Base-by-base conservation (phyloP, 1,140 invertebrate genomes). In the Drosophila nigrodunni region DNA sequence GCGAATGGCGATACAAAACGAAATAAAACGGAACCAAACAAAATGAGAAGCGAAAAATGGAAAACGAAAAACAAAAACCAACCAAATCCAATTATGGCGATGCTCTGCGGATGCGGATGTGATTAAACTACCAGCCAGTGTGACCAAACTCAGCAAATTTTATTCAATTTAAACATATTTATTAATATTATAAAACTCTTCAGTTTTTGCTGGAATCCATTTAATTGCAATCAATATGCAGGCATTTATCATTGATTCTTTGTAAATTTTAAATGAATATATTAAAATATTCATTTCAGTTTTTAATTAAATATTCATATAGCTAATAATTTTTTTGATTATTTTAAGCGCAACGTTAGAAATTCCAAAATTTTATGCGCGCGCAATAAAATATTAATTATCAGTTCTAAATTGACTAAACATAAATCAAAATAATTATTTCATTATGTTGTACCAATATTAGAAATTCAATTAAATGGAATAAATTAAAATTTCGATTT, bases 101-200 rank as follows among this genome's bases (percentile, higher is more conserved):
- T 70, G 72, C 58, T 65, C 18, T 72, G 44, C 69, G 54, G 15
- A 39, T 57, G 46, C 7, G 18, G 44, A 66, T 69, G 72, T 57
- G 65, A 55, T 70, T 74, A 70, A 62, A 50, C 57, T 70, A 25
- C 60, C 62, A 74, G 49, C 57, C 71, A 74, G 71, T 74, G 71
- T 74, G 65, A 61, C 71, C 71, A 74, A 15, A 44, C 9, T 9
- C 41, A 30, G 10, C 35, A 55, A 39, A 46, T 34, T 30, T 41
- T 30, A 10, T 11, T 44, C 41, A 58, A 15, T 68, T 39, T 41
- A 13, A 39, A 21, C 35, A 54, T 57, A 18, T 57, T 57, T 41
- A 57, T 55, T 2, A n/a, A 34, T 15, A 34, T 55, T 55, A 25
- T 21, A 13, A 7, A 41, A n/a, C 30, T 34, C 8, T 34, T 34